phyloP scores from a whole-genome alignment of 2,113 vertebrate genomes.

The Barbus barbus region DNA sequence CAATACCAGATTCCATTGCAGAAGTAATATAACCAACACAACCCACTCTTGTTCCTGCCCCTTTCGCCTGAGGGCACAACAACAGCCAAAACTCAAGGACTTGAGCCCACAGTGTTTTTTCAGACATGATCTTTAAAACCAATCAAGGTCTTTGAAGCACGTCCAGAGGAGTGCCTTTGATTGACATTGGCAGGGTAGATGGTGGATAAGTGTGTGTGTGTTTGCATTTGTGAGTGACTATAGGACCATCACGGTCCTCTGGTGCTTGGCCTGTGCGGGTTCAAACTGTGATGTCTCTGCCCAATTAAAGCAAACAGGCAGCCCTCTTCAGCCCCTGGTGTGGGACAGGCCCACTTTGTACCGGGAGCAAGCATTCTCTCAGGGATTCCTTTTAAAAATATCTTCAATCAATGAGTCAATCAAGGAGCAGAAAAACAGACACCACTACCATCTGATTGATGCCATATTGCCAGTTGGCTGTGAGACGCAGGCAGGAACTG shows the following conservation, averaged over 20 bases:
- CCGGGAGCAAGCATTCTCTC: constrained; percentile 75
- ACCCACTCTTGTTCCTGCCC: constrained; percentile 24
- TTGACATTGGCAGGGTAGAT: constrained; percentile 61
- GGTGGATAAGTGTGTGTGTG: constrained; percentile 58
- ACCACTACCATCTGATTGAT: constrained; percentile 76
- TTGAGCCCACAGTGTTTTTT: constrained; percentile 57
- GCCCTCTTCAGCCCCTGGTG: constrained; percentile 73
- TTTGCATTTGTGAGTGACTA: constrained; percentile 55
- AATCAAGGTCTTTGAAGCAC: constrained; percentile 68
- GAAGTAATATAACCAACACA: not conserved
- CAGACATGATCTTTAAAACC: constrained; percentile 63
- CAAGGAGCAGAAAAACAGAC: constrained; percentile 73
- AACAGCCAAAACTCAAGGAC: constrained; percentile 64
- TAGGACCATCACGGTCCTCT: constrained; percentile 68
- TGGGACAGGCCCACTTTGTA: constrained; percentile 77
- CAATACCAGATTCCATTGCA: not conserved
- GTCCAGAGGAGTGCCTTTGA: constrained; percentile 73
- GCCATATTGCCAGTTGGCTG: constrained; percentile 81
- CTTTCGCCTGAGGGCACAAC: constrained; percentile 47
- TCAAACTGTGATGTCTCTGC: constrained; percentile 77
- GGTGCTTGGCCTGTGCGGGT: constrained; percentile 71
- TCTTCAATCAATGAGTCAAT: constrained; percentile 87
- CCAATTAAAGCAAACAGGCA: constrained; percentile 78
- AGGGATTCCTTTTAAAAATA: constrained; percentile 85
- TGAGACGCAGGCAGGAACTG: constrained; percentile 76